Conservation (phyloP, 1,140 invertebrate genomes). For the Spodoptera litura region DNA sequence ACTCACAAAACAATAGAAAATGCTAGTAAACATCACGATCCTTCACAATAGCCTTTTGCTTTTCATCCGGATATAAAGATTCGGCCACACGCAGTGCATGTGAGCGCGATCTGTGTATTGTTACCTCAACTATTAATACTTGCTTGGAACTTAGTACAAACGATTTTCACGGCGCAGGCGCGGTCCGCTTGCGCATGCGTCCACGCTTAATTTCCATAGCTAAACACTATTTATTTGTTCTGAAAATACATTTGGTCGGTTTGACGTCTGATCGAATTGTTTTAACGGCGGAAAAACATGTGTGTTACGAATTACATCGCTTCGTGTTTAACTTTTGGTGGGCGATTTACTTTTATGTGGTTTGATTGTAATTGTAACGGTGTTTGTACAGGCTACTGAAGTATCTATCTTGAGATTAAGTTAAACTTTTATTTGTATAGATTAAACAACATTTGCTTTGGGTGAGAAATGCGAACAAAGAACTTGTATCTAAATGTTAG, state of each 20-base stretch:
- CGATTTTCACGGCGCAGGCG: constrained; percentile 62
- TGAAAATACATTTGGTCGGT: constrained; percentile 75
- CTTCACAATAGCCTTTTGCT: constrained; percentile 30
- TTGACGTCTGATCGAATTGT: constrained; percentile 70
- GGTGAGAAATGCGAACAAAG: too few species aligned
- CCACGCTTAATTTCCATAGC: constrained; percentile 61
- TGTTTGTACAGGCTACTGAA: constrained; percentile 44
- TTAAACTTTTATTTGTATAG: not conserved
- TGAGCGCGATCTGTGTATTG: constrained; percentile 47
- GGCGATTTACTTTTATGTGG: constrained; percentile 53
- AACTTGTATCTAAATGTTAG: too few species aligned
- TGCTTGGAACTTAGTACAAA: constrained; percentile 48
- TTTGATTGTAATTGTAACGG: constrained; percentile 37
- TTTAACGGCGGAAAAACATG: constrained; percentile 72
- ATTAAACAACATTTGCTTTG: not conserved
- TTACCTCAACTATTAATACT: constrained; percentile 59
- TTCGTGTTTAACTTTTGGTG: constrained; percentile 51
- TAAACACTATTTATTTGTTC: constrained; percentile 67
- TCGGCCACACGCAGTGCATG: constrained; percentile 54
- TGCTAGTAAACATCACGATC: constrained; percentile 32
- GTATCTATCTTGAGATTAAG: constrained; percentile 40
- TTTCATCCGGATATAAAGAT: constrained; percentile 40
- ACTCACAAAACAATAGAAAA: constrained; percentile 9
- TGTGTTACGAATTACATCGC: constrained; percentile 48
- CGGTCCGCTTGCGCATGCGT: constrained; percentile 49